These are phyloP conservation scores for Drosophila nikananu DNA, from an alignment of 1,140 invertebrate species.

Conservation along the genomic window DNA sequence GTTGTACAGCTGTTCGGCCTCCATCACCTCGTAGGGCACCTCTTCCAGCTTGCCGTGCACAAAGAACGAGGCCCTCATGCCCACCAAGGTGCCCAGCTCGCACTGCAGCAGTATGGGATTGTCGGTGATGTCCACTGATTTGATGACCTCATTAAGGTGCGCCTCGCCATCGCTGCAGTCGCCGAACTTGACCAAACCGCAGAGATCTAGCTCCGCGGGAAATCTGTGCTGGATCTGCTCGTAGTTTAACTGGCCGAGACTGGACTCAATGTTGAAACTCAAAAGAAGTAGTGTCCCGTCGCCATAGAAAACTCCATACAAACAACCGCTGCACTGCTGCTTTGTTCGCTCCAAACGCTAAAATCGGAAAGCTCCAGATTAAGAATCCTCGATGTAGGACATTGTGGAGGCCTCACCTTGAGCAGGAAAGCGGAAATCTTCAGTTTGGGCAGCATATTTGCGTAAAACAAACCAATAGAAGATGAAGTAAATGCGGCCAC, in stretches of 20 bases:
- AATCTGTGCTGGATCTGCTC: conserved; percentile 88
- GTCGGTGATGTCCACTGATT: conserved; percentile 91
- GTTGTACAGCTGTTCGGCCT: conserved; percentile 87
- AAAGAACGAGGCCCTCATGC: conserved; percentile 88
- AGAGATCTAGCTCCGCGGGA: conserved; percentile 91
- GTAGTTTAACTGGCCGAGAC: conserved; percentile 86
- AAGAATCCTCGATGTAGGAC: not conserved
- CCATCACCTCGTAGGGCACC: conserved; percentile 88
- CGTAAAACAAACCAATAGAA: conserved; percentile 21
- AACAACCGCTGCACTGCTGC: conserved; percentile 88
- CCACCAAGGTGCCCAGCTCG: conserved; percentile 86
- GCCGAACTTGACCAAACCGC: conserved; percentile 89
- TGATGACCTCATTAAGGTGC: conserved; percentile 88
- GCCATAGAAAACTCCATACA: conserved; percentile 90
- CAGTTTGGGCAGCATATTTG: conserved; percentile 85
- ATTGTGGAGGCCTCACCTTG: conserved; percentile 71
- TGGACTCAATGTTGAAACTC: conserved; percentile 88
- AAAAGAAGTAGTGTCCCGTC: conserved; percentile 89
- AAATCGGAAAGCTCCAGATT: conserved; percentile 54
- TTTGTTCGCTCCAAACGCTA: conserved; percentile 87
- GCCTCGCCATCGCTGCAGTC: conserved; percentile 86
- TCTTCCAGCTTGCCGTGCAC: conserved; percentile 90
- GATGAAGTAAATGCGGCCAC: conserved; percentile 38
- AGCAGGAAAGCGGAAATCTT: conserved; percentile 86
- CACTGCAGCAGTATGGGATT: conserved; percentile 90